These are phyloP conservation scores for Lanistes nyassanus DNA, from an alignment of 1,140 invertebrate genomes.

Conservation along the genomic window DNA sequence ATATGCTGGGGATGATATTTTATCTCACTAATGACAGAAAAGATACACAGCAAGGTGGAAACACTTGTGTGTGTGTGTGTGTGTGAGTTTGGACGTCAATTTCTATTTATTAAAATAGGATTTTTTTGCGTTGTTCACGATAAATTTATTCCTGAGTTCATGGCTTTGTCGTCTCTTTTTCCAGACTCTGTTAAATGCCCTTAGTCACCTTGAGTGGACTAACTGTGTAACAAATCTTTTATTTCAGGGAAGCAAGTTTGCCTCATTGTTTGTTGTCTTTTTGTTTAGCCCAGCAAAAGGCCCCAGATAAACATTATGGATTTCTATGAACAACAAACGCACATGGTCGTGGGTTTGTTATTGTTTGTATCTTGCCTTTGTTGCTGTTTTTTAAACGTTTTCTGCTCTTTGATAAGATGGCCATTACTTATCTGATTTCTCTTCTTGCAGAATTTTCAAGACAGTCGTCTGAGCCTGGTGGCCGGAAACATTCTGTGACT, in stretches of 20 bases:
- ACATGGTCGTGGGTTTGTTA: not conserved
- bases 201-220: no score
- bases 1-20: no score
- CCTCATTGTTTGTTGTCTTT: not conserved
- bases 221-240: no score
- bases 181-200: no score
- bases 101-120: no score
- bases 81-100: no score
- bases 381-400: not conserved
- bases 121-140: no score
- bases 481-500: slow-evolving; percentile 22
- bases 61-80: no score
- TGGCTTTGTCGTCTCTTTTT: not conserved
- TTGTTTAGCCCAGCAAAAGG: not conserved
- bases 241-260: no score
- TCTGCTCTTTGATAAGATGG: not conserved
- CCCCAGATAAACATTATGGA: not conserved
- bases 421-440: slow-evolving; percentile 1
- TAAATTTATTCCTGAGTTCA: not conserved
- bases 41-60: no score
- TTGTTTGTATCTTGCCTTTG: not conserved
- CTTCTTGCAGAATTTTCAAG: slow-evolving; percentile 16
- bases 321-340: not conserved
- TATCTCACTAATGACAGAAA: no score
- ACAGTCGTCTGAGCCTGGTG: slow-evolving; percentile 15